These are phyloP conservation scores for Valencia hispanica DNA, from an alignment of 2,797 vertebrate genomes.

Conservation along the genomic window DNA sequence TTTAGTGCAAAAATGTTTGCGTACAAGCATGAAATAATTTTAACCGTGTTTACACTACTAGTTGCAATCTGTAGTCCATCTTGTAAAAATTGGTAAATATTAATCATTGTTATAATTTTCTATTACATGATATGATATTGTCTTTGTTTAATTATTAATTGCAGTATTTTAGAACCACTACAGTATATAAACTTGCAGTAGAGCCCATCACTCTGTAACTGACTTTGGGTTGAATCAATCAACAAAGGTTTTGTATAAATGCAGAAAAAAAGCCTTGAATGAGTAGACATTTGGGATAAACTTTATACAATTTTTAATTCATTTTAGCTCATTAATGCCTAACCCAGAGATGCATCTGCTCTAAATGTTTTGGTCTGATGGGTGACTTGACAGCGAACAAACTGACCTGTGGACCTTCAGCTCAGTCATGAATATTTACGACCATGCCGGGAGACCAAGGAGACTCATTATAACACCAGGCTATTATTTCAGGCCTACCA, in stretches of 20 bases:
- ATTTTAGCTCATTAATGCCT: conserved; percentile 28
- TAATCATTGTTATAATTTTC: neutral
- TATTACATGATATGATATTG: neutral
- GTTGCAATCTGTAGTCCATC: neutral
- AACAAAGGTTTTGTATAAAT: conserved; percentile 1
- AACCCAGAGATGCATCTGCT: conserved; percentile 23
- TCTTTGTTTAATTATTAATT: neutral
- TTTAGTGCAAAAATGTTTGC: neutral
- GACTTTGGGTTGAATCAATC: conserved; percentile 12
- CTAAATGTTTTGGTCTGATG: conserved; percentile 29
- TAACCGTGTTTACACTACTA: neutral
- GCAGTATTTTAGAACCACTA: neutral
- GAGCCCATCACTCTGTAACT: conserved; percentile 6
- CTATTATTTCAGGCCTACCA: conserved; percentile 24
- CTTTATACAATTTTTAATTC: conserved; percentile 26
- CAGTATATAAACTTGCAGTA: neutral
- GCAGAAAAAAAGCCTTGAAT: neutral
- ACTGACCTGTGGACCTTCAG: conserved; percentile 40
- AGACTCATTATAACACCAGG: conserved; percentile 40
- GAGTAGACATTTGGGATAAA: conserved; percentile 12
- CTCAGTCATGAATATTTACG: conserved; percentile 52
- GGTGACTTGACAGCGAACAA: conserved; percentile 33
- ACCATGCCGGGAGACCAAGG: conserved; percentile 27
- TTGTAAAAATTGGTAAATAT: neutral
- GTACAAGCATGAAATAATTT: neutral